A percentile compares a stretch with the other conserved stretches of the same genome.
phyloP scores from a whole-genome alignment of 2,888 invertebrate species.

The Archips crataeganus region DNA sequence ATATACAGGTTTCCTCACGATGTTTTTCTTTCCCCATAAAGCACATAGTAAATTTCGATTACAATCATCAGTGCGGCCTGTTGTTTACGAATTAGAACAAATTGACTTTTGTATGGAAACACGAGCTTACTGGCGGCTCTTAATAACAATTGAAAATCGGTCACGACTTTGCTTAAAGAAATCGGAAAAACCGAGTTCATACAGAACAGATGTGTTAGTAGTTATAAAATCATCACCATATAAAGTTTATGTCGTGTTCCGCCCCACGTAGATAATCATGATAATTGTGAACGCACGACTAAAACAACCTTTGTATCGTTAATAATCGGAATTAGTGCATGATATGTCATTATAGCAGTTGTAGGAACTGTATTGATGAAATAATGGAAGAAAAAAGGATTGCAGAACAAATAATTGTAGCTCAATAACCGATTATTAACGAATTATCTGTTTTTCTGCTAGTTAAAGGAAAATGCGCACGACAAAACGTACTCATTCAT shows the following conservation, averaged over 20 bases:
- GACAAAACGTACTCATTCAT: slow-evolving; percentile 8
- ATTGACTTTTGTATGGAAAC: background rate
- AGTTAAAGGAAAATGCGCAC: slow-evolving; percentile 2
- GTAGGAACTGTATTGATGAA: slow-evolving; percentile 37
- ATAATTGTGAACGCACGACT: slow-evolving; percentile 19
- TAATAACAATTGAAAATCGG: slow-evolving; percentile 1
- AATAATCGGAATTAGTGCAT: slow-evolving; percentile 35
- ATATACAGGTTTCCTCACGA: no score
- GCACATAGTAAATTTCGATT: no score
- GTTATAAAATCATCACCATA: slow-evolving; percentile 4
- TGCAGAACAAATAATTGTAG: slow-evolving; percentile 28
- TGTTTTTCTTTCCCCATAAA: no score
- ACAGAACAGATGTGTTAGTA: background rate
- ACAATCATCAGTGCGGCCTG: no score
- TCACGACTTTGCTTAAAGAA: background rate
- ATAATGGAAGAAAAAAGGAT: slow-evolving; percentile 33
- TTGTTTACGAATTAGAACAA: background rate
- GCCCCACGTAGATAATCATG: background rate
- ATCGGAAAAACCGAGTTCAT: slow-evolving; percentile 29
- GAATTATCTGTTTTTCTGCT: slow-evolving; percentile 21
- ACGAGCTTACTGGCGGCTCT: background rate
- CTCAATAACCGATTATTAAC: slow-evolving; percentile 13
- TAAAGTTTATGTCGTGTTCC: background rate
- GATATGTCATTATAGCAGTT: slow-evolving; percentile 38
- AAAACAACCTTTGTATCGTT: slow-evolving; percentile 33